These are phyloP conservation scores for Mythimna pallens DNA, from an alignment of 2,888 invertebrate species.

Conservation along the genomic window DNA sequence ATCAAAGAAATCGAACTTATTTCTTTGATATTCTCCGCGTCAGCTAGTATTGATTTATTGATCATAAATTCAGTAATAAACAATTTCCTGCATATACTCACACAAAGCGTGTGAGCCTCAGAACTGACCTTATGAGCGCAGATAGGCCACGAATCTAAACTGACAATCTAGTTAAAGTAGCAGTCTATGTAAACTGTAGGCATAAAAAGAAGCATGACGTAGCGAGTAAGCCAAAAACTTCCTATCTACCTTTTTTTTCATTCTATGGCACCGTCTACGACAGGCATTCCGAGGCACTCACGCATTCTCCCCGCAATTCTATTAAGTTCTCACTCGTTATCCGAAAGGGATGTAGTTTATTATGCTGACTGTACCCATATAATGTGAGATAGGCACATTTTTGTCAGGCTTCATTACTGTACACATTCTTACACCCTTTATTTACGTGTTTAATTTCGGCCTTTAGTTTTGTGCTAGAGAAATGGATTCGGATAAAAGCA, in stretches of 20 bases:
- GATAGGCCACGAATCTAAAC: background rate
- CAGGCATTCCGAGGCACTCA: conserved; percentile 56
- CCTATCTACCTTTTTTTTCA: background rate
- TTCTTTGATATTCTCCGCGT: too few species aligned
- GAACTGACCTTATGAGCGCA: background rate
- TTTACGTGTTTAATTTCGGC: conserved; percentile 43
- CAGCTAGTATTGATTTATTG: too few species aligned
- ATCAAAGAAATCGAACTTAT: too few species aligned
- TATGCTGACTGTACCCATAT: conserved; percentile 57
- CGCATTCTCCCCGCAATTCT: conserved; percentile 61
- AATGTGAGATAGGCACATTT: conserved; percentile 48
- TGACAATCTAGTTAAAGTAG: too few species aligned
- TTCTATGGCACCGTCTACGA: conserved; percentile 41
- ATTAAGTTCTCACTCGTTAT: conserved; percentile 67
- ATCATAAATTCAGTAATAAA: too few species aligned
- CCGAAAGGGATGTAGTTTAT: conserved; percentile 66
- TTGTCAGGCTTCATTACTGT: conserved; percentile 47
- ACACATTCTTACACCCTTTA: conserved; percentile 43
- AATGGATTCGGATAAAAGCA: background rate
- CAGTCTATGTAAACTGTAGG: background rate
- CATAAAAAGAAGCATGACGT: background rate
- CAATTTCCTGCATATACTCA: too few species aligned
- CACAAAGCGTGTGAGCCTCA: background rate
- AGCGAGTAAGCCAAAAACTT: background rate
- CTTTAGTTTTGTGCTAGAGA: conserved; percentile 5